Evolutionary conservation across 2,797 vertebrate genomes (phyloP), one percentile per base, ranked within the genome.

Genomic region (Neosalanx taihuensis): DNA sequence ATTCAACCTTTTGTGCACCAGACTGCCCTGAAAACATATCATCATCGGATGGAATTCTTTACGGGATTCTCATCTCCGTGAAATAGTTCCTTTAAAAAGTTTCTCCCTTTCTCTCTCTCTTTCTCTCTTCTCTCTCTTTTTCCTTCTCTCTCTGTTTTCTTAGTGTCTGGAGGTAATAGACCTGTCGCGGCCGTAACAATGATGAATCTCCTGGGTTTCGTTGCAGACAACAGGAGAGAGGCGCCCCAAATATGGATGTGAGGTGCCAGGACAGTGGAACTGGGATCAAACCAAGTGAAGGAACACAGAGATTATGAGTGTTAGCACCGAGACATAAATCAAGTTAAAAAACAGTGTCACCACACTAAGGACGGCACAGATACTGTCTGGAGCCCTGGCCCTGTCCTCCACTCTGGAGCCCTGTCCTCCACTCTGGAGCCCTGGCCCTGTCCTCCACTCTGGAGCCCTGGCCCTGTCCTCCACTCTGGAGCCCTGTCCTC

Each of bases 121-220:
- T 72, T 65, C 75, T 26, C 68, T n/a, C 51, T 61, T 61, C 29
- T 61, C 51, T 79, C 72, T 72, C 18, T 75, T 31, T 70, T 70
- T 49, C 37, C 18, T 20, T 61, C 57, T 81, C 72, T 86, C 76
- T 76, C 63, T 88, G 84, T 89, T 89, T 89, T 88, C 87, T 85
- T 81, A 87, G 85, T 88, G 86, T 84, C 72, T 80, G 77, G 83
- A 89, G 86, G 90, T 93, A 92, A 92, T 92, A 85, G 91, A 92
- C 88, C 90, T 92, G 90, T 89, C 89, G 64, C 83, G 76, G 84
- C 79, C 62, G 85, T 92, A 91, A 92, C 90, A 88, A 86, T 92
- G 91, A 93, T 93, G 86, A 89, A 93, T 91, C 83, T 87, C 82
- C 83, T 79, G 75, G 81, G 79, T 82, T 78, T 53, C 76, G 59